These are phyloP conservation scores for Heliconius eleuchia DNA, from an alignment of 1,140 invertebrate species.

Conservation along the genomic window DNA sequence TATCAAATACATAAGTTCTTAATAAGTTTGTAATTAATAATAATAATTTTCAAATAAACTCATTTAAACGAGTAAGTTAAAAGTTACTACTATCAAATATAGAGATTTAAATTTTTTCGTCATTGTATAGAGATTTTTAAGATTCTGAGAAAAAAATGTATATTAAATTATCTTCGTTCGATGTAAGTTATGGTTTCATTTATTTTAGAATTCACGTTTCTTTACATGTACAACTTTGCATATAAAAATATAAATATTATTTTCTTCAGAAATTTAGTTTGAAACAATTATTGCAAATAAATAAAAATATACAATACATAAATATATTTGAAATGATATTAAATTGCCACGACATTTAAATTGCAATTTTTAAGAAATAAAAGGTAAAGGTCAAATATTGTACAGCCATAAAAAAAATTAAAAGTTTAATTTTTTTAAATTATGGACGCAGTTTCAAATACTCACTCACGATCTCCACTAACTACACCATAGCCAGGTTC, in stretches of 20 bases:
- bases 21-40: background rate
- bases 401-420: background rate
- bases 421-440: background rate
- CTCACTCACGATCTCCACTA: slow-evolving; percentile 51
- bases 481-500: slow-evolving; percentile 52
- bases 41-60: too few relatives aligned
- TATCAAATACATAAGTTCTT: background rate
- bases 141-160: background rate
- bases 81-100: too few relatives aligned
- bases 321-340: background rate
- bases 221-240: too few relatives aligned
- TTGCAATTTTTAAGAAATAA: background rate
- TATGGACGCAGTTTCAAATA: slow-evolving; percentile 22
- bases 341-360: background rate
- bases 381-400: background rate
- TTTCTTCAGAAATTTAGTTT: too few relatives aligned
- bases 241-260: too few relatives aligned
- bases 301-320: background rate
- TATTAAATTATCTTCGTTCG: too few relatives aligned
- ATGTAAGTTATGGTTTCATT: too few relatives aligned
- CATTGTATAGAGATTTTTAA: too few relatives aligned
- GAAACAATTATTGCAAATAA: background rate
- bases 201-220: too few relatives aligned
- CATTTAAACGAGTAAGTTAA: too few relatives aligned
- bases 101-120: too few relatives aligned